These are phyloP conservation scores for Brachyalestes nurse DNA, from an alignment of 2,797 vertebrate species.

Conservation along the genomic window DNA sequence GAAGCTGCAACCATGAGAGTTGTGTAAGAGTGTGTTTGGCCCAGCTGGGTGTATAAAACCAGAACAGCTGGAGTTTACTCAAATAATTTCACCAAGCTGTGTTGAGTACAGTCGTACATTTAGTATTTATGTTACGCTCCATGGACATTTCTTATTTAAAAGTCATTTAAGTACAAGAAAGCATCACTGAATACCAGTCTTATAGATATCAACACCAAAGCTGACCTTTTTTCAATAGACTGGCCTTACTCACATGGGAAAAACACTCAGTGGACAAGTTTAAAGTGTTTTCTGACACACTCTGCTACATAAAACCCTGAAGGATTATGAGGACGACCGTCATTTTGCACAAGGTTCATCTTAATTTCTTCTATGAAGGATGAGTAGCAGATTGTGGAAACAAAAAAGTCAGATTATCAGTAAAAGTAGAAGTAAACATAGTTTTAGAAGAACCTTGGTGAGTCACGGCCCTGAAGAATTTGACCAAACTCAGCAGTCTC, in stretches of 20 bases:
- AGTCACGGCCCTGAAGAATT: background rate
- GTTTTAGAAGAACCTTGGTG: background rate
- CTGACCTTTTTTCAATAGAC: too few relatives aligned
- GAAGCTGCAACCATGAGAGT: background rate
- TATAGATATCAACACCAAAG: too few relatives aligned
- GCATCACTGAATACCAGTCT: too few relatives aligned
- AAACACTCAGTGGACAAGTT: too few relatives aligned
- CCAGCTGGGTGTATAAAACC: constrained; percentile 2
- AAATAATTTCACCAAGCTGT: background rate
- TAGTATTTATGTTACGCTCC: too few relatives aligned
- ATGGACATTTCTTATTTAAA: too few relatives aligned
- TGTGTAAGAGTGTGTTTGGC: background rate
- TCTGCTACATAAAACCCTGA: background rate
- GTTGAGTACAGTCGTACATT: background rate
- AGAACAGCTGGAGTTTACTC: constrained; percentile 5
- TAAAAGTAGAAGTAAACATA: background rate
- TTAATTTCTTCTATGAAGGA: background rate
- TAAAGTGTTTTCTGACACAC: too few relatives aligned
- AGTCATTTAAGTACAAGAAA: too few relatives aligned
- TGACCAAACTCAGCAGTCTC: background rate
- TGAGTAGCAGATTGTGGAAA: background rate
- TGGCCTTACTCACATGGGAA: too few relatives aligned
- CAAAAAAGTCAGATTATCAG: background rate
- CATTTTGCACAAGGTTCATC: background rate
- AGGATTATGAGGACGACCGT: background rate